These are phyloP conservation scores for Propithecus deckenii DNA, from an alignment of 2,797 vertebrate species.

Conservation along the genomic window DNA sequence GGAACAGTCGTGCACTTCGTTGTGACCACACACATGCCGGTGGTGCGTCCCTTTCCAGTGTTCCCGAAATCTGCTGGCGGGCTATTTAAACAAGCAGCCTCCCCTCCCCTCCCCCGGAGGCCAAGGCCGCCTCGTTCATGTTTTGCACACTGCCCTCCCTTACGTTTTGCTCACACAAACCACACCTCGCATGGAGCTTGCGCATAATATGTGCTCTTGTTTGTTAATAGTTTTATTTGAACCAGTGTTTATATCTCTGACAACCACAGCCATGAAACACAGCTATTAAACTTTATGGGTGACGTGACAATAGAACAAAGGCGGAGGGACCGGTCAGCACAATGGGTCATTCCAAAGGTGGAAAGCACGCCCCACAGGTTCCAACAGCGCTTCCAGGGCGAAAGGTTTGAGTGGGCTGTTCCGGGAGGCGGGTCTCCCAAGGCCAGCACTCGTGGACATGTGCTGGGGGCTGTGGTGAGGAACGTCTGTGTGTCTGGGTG, in stretches of 20 bases:
- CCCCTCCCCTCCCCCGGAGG: background rate
- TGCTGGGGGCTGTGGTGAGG: background rate
- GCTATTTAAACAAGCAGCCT: background rate
- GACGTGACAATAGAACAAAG: background rate
- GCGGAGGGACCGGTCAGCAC: background rate
- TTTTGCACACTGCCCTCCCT: background rate
- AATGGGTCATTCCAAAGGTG: background rate
- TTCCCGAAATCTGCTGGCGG: background rate
- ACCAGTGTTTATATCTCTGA: background rate
- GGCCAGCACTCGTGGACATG: too few species aligned
- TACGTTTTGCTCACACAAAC: background rate
- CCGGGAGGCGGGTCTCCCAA: background rate
- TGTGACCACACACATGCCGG: background rate
- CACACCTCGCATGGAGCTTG: background rate
- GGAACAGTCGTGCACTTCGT: rapidly evolving
- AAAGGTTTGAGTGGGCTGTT: background rate
- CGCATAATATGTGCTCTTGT: background rate
- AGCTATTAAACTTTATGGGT: background rate
- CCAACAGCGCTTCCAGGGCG: background rate
- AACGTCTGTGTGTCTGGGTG: background rate
- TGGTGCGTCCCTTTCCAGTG: background rate
- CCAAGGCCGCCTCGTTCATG: background rate
- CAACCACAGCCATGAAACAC: background rate
- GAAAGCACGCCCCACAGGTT: background rate
- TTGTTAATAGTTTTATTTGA: background rate